Evolutionary conservation across 2,888 invertebrate genomes (phyloP).

Genomic region (Hypolimnas misippus): DNA sequence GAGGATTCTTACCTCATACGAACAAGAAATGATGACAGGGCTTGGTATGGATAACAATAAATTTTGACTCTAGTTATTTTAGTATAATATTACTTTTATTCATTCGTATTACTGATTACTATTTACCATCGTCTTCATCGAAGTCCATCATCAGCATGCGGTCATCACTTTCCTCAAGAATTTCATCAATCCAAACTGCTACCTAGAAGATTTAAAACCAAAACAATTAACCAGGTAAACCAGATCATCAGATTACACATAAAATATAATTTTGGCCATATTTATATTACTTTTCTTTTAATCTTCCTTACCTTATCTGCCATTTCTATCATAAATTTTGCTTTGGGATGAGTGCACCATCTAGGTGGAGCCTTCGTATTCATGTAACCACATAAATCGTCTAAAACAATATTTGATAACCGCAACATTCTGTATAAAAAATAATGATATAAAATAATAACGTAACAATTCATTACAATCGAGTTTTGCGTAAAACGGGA

Average conservation of each 20-base stretch:
- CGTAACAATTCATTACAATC: no score
- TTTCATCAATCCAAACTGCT: conserved; percentile 77
- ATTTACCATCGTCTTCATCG: conserved; percentile 76
- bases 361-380: conserved; percentile 62
- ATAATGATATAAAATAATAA: not conserved
- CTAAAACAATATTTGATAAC: conserved; percentile 68
- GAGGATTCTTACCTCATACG: conserved; percentile 52
- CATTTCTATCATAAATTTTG: conserved; percentile 74
- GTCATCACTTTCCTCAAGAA: conserved; percentile 72
- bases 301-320: conserved; percentile 66
- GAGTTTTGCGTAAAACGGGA: no score
- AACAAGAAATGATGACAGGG: not conserved
- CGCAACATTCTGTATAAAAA: conserved; percentile 62
- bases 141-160: conserved; percentile 81
- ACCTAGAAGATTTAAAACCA: conserved; percentile 52
- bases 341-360: conserved; percentile 57
- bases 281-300: no score
- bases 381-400: conserved; percentile 65
- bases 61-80: not conserved
- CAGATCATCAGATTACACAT: no score
- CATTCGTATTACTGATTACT: conserved; percentile 4
- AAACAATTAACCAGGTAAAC: no score
- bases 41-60: not conserved
- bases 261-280: no score
- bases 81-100: not conserved